Base-by-base conservation (phyloP, 23 tunicate species). In the Trididemnum nubilum region DNA sequence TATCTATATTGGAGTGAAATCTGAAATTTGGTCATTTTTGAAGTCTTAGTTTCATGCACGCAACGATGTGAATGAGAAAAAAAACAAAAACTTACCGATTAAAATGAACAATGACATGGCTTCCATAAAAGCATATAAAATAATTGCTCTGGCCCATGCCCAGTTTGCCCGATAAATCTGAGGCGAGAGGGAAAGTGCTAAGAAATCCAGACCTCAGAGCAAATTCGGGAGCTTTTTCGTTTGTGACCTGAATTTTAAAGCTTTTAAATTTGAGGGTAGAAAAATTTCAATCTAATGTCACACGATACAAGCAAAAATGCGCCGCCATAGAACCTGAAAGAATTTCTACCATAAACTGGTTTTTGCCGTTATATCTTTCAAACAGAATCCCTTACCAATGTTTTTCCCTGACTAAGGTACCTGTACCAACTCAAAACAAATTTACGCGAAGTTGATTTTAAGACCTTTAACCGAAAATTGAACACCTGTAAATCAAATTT, bases 181-280 rank as follows among this genome's bases (percentile, higher is more conserved):
- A 64, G 21, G 91, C 87, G 30, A 91, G 76, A 0, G 88, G 87
- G 82, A 91, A 91, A 36, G 87, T 86, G 34, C 97, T 89, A 51
- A 91, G 54, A 82, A 78, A 86, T 31, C 94, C 87, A 54, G 97
- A 83, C 27, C 91, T 52, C 71, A 91, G 52, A 31, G 97, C 85
- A 57, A 87, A 91, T 28, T 91, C 97, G 0, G 97, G 97, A 3
- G 91, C 91, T 38, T 82, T 79, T 57, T 91, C 91, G 81, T 81
- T 91, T 31, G 87, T 64, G 34, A 86, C 76, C 87, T 87, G 39
- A 33, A 78, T n/a, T n/a, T 5, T 12, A 61, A 61, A 23, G n/a
- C 28, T 30, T 35, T 73, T 73, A 15, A 35, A 37, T 73, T 5
- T 40, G 15, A 73, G 9, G 49, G 50, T 7, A 36, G n/a, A n/a